phyloP scores from a whole-genome alignment of 2,113 vertebrate genomes.

The Myotis davidii region DNA sequence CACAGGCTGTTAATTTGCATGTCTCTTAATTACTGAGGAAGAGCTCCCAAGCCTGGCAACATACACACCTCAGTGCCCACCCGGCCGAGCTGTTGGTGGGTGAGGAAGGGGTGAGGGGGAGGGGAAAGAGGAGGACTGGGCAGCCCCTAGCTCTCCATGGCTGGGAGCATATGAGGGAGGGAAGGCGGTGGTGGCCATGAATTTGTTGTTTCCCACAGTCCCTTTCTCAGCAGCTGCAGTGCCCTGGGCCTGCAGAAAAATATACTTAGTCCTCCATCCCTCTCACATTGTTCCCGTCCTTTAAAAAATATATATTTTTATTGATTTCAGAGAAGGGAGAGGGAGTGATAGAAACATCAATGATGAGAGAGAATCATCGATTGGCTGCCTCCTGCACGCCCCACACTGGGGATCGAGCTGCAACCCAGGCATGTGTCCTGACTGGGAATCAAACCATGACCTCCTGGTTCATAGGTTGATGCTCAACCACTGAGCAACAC shows the following conservation, averaged over 20 bases:
- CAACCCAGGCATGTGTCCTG: too few species aligned
- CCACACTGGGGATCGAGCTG: too few species aligned
- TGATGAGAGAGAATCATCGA: too few species aligned
- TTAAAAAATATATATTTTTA: background rate
- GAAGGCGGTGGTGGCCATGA: background rate
- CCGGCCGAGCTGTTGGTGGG: background rate
- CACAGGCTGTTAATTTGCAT: constrained; percentile 80
- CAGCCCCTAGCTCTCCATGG: background rate
- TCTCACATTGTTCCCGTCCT: background rate
- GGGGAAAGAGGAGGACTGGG: background rate
- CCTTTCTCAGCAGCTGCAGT: background rate
- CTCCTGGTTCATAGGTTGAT: too few species aligned
- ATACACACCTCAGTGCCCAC: constrained; percentile 29
- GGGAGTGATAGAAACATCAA: too few species aligned
- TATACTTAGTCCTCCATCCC: background rate
- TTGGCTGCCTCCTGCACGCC: too few species aligned
- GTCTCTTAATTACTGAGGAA: constrained; percentile 76
- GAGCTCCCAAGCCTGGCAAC: constrained; percentile 46
- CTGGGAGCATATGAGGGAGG: background rate
- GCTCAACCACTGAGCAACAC: too few species aligned
- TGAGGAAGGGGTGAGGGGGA: background rate
- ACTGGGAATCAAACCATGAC: too few species aligned
- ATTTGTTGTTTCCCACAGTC: background rate
- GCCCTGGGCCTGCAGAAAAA: background rate
- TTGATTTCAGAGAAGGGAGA: too few species aligned